Base-by-base conservation (phyloP, 2,797 vertebrate genomes). In the Phataginus tricuspis region DNA sequence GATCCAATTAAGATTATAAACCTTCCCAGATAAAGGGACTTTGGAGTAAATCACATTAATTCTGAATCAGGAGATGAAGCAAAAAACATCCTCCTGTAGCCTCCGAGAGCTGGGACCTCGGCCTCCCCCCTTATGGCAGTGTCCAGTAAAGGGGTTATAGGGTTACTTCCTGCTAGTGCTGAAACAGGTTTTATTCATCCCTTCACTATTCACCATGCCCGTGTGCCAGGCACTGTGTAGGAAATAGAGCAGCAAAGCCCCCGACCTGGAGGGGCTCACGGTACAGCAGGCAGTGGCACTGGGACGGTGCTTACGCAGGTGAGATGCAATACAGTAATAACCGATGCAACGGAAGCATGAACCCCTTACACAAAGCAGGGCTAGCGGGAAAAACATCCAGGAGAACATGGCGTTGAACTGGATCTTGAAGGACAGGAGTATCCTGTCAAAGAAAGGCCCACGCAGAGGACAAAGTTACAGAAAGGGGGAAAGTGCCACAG, bases 61-160 rank as follows among this genome's bases (percentile, higher is more conserved):
- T 89, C 85, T 51, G n/a, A 31, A 89, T 91, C 27, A 80, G 51
- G 21, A 95, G 15, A 89, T 77, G 71, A 94, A 83, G 2, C 53
- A 86, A 63, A 82, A 61, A 29, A 19, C 59, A 11, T 90, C 82
- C 42, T 31, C 34, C 21, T 2, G 29, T 1, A 42, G 49, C 18
- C 57, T 71, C 88, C 77, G 11, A 37, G 19, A 42, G 45, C 69
- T 53, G 69, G 68, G 63, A 86, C 19, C 34, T n/a, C 49, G 72
- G 27, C 39, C 15, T 77, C n/a, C 25, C 82, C 19, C 19, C 0
- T 1, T 2, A 19, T 8, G 12, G 66, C 39, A 39, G 19, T 0
- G 1, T 8, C 68, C 31, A 66, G 42, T 34, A 86, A 29, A 92
- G 39, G n/a, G 51, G 9, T 87, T 42, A 1, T 0, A 34, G 23